Conservation (phyloP, 23 tunicate species). For the Pegea sp. region DNA sequence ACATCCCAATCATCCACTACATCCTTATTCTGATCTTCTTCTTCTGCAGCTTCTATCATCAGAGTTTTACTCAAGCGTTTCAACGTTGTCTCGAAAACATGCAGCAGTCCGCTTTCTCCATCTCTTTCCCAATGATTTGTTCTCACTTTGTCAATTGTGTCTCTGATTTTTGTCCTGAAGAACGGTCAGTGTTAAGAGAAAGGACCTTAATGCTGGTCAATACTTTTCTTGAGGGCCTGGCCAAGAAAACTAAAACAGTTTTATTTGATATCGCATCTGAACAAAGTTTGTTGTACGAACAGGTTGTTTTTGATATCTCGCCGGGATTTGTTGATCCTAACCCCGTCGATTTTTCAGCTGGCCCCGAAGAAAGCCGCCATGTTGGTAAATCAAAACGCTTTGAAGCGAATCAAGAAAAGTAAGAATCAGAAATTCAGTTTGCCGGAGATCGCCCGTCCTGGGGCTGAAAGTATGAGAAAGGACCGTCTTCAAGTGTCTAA, state of each 20-base stretch:
- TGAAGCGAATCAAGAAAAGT: conserved; percentile 46
- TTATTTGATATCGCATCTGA: conserved; percentile 59
- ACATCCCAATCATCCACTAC: not conserved
- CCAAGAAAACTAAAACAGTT: conserved; percentile 66
- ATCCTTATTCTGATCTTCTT: not conserved
- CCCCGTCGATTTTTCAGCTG: conserved; percentile 5
- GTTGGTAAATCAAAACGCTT: conserved; percentile 16
- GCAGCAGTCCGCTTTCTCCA: conserved; percentile 46
- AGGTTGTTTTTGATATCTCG: too few species aligned
- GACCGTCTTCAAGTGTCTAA: conserved; percentile 62
- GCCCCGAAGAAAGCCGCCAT: conserved; percentile 54
- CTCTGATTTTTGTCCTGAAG: conserved; percentile 92
- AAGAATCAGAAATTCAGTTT: conserved; percentile 23
- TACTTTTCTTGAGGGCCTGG: conserved; percentile 82
- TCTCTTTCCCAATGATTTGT: conserved; percentile 73
- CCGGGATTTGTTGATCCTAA: not conserved
- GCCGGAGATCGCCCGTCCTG: conserved; percentile 59
- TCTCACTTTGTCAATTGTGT: conserved; percentile 48
- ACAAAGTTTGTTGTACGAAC: conserved; percentile 34
- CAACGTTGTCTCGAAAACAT: conserved; percentile 65
- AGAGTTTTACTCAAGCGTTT: conserved; percentile 44
- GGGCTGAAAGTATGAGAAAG: conserved; percentile 62
- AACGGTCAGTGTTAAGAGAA: conserved; percentile 45
- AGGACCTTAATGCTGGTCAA: conserved; percentile 54
- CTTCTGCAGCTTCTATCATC: conserved; percentile 42